These are phyloP conservation scores for Cryptophagus acutangulus DNA, from an alignment of 2,888 invertebrate species.

Conservation along the genomic window DNA sequence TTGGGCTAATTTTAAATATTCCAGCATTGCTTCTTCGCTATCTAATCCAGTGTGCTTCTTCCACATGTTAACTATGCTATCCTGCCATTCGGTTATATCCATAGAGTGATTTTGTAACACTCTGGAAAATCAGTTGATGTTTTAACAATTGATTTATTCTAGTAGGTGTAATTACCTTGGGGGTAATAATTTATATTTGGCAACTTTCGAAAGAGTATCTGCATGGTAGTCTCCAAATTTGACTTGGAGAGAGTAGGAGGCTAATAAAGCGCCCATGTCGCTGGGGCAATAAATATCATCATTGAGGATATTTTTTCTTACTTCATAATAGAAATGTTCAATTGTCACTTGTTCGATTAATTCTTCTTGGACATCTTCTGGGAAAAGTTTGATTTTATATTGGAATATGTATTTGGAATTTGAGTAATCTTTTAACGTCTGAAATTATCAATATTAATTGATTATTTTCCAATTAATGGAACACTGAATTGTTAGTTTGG, in stretches of 20 bases:
- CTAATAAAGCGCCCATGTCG: constrained; percentile 93
- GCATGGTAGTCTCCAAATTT: constrained; percentile 93
- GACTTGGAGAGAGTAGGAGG: constrained; percentile 96
- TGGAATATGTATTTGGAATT: constrained; percentile 31
- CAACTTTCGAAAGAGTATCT: constrained; percentile 66
- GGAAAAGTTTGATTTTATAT: constrained; percentile 94
- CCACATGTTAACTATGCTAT: constrained; percentile 96
- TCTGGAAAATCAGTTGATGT: constrained; percentile 41
- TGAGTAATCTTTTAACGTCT: constrained; percentile 36
- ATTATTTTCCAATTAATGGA: constrained; percentile 7
- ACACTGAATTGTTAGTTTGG: too few species aligned
- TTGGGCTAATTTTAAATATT: constrained; percentile 95
- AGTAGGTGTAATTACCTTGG: constrained; percentile 58
- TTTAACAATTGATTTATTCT: constrained; percentile 7
- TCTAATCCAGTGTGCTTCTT: constrained; percentile 86
- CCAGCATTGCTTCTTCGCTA: constrained; percentile 98
- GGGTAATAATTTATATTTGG: constrained; percentile 67
- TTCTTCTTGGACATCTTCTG: constrained; percentile 97
- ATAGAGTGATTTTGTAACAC: constrained; percentile 96
- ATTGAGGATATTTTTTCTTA: constrained; percentile 90
- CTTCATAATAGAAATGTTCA: constrained; percentile 86
- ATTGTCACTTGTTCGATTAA: constrained; percentile 98
- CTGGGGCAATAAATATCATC: constrained; percentile 99
- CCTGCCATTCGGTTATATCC: constrained; percentile 95
- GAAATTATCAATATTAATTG: constrained; percentile 16